Conservation (phyloP, 2,888 invertebrate genomes). For the Liodrosophila aerea region DNA sequence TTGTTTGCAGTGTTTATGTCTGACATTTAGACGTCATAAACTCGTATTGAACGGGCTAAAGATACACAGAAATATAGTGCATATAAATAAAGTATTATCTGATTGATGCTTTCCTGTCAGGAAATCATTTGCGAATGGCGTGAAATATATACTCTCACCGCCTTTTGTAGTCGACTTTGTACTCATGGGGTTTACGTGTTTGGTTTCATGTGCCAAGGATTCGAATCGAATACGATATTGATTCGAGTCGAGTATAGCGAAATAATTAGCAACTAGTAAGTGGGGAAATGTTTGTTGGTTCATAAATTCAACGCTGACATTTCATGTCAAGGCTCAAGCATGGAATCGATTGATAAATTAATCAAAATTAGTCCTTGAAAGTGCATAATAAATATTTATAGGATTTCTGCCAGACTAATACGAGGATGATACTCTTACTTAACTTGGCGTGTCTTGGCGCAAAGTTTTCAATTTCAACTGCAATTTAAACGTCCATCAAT, state of each 20-base stretch:
- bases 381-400: constrained; percentile 71
- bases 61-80: not conserved
- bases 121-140: constrained; percentile 70
- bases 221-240: constrained; percentile 3
- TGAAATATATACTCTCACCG: constrained; percentile 65
- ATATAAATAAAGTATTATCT: constrained; percentile 49
- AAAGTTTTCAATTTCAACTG: constrained; percentile 67
- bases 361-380: constrained; percentile 71
- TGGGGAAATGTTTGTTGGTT: constrained; percentile 48
- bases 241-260: constrained; percentile 25
- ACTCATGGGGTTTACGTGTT: constrained; percentile 49
- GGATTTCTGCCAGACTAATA: constrained; percentile 21
- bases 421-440: too few relatives aligned
- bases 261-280: constrained; percentile 60
- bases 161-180: constrained; percentile 23
- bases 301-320: constrained; percentile 68
- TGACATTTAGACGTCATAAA: not conserved
- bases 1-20: too few relatives aligned
- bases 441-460: constrained; percentile 29
- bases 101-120: constrained; percentile 68
- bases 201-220: constrained; percentile 55
- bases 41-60: not conserved
- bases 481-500: constrained; percentile 77
- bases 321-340: constrained; percentile 67
- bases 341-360: constrained; percentile 73